A percentile compares a stretch with the other conserved stretches of the same genome.
phyloP scores from a whole-genome alignment of 2,797 vertebrate genomes.

The Taeniopygia guttata region DNA sequence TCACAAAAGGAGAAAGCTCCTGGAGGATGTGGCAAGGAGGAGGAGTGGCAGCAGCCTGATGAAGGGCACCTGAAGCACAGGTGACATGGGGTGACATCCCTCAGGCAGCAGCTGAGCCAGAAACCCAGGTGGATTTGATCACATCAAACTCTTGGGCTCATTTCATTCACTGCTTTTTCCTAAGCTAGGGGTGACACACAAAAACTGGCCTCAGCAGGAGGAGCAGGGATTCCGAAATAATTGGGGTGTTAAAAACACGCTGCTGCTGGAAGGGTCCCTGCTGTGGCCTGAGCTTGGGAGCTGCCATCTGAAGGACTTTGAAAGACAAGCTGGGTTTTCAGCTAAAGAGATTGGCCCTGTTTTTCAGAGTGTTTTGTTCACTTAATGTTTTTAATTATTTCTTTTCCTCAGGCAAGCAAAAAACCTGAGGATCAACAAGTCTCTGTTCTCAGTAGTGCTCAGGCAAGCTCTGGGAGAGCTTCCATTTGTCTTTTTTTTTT shows the following conservation, averaged over 20 bases:
- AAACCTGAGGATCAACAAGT: conserved; percentile 64
- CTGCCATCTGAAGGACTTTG: not conserved
- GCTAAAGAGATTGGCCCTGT: not conserved
- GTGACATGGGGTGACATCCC: not conserved
- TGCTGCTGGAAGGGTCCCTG: not conserved
- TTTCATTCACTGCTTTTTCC: not conserved
- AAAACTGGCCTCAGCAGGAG: not conserved
- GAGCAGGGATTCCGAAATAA: not conserved
- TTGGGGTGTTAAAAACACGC: not conserved
- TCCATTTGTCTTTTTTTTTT: conserved; percentile 30
- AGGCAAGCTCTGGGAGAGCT: conserved; percentile 1
- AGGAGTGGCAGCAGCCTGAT: not conserved
- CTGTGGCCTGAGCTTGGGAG: not conserved
- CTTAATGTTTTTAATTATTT: conserved; percentile 68
- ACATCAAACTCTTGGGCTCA: not conserved
- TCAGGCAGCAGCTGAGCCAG: not conserved
- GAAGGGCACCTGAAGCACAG: not conserved
- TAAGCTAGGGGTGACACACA: not conserved
- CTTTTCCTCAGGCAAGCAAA: conserved; percentile 51
- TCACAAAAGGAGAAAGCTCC: not conserved
- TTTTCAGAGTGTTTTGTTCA: conserved; percentile 37
- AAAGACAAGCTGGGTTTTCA: not conserved
- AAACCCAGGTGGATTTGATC: not conserved
- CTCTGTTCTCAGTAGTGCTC: conserved; percentile 56
- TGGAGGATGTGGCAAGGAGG: not conserved